A percentile compares a stretch with the other conserved stretches of the same genome.
Evolutionary conservation across 2,888 invertebrate genomes (phyloP).

Genomic region (Liposcelis brunnea): DNA sequence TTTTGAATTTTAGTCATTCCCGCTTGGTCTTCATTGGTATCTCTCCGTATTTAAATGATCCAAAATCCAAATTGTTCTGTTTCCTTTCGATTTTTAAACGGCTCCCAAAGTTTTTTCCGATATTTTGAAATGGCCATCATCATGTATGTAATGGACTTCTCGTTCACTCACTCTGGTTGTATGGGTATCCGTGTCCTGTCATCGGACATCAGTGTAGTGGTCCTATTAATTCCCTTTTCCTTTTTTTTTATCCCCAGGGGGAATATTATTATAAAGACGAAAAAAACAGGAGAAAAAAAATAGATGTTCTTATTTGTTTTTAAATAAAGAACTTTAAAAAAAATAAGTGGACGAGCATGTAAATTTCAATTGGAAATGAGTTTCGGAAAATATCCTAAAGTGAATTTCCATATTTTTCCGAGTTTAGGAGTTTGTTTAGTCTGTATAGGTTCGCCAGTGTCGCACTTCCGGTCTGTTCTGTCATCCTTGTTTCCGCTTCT

Average conservation of each 20-base stretch:
- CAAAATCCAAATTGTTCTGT: no score
- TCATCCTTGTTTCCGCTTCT: background rate
- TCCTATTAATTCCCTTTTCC: no score
- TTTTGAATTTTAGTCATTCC: background rate
- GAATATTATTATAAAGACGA: background rate
- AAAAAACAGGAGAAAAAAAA: background rate
- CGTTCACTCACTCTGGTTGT: no score
- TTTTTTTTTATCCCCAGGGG: background rate
- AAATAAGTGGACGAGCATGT: slow-evolving; percentile 2
- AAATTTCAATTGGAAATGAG: background rate
- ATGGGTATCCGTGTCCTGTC: no score
- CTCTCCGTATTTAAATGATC: no score
- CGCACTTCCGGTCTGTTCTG: slow-evolving; percentile 1
- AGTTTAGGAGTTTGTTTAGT: background rate
- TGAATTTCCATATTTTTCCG: background rate
- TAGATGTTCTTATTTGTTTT: background rate
- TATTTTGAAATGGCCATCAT: no score
- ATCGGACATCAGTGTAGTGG: no score
- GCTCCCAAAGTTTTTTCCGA: no score
- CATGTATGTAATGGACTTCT: no score
- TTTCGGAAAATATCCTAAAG: no score
- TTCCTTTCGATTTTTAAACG: no score
- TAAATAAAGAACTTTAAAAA: background rate
- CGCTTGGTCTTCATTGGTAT: background rate
- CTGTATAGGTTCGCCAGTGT: background rate